phyloP scores from a whole-genome alignment of 2,113 vertebrate species.

The Gracilinanus agilis region DNA sequence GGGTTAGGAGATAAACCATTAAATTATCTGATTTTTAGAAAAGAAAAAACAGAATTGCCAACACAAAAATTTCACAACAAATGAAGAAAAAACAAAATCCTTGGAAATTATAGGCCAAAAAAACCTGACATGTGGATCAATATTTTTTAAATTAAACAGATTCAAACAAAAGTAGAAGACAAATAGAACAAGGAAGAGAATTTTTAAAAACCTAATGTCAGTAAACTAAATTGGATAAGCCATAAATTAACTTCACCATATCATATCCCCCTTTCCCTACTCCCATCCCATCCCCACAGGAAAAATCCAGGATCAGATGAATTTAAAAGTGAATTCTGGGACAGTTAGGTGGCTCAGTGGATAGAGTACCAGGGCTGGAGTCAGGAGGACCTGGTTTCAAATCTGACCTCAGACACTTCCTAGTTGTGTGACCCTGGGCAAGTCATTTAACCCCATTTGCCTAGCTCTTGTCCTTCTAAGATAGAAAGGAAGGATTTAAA shows the following conservation, averaged over 20 bases:
- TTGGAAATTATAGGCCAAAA: neutral
- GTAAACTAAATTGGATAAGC: neutral
- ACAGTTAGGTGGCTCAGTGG: no score
- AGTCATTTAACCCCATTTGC: no score
- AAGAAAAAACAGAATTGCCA: neutral
- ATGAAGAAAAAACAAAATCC: neutral
- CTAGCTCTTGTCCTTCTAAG: no score
- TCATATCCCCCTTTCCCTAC: no score
- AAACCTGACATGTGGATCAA: neutral
- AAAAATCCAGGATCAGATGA: neutral
- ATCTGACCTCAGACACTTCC: no score
- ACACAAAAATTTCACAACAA: neutral
- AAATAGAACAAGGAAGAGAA: neutral
- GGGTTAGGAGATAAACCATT: neutral
- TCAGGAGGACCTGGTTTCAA: no score
- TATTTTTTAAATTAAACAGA: neutral
- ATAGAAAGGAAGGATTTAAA: no score
- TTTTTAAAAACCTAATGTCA: neutral
- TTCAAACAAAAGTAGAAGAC: no score
- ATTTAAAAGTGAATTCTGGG: neutral
- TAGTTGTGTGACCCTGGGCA: no score
- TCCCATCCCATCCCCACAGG: neutral
- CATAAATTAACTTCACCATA: neutral
- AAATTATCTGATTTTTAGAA: neutral
- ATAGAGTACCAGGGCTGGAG: no score